Conservation (phyloP, 2,797 vertebrate species). For the Neosilurus hyrtlii region DNA sequence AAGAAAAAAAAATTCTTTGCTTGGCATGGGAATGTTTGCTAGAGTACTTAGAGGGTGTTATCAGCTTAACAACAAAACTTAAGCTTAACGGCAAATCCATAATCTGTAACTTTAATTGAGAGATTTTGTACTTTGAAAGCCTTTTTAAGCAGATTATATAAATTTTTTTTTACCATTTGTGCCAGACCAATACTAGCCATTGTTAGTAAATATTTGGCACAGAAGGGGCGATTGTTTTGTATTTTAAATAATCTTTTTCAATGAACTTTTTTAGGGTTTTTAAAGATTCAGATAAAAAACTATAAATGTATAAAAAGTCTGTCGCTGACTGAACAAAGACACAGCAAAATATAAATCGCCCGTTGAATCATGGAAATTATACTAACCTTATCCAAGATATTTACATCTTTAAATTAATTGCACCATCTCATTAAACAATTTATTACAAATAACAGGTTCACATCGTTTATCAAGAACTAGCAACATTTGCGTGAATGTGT, state of each 20-base stretch:
- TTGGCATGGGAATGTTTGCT: neutral
- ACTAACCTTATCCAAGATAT: neutral
- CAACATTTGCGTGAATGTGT: too few relatives aligned
- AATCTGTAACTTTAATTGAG: neutral
- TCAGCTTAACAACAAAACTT: slow-evolving; percentile 19
- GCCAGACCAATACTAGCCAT: neutral
- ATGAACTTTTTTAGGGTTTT: neutral
- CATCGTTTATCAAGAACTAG: too few relatives aligned
- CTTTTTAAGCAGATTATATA: slow-evolving; percentile 10
- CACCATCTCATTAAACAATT: neutral
- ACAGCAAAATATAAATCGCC: neutral
- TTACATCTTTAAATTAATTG: neutral
- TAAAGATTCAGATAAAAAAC: neutral
- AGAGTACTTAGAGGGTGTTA: neutral
- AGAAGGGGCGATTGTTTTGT: neutral
- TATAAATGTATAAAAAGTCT: neutral
- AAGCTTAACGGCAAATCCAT: neutral
- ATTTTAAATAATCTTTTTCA: too few relatives aligned
- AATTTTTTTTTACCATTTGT: neutral
- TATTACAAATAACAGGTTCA: neutral
- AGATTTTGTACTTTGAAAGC: neutral
- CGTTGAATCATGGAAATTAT: neutral
- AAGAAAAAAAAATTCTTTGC: neutral
- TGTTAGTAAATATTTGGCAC: neutral
- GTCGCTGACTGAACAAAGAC: neutral